A percentile compares a stretch with the other conserved stretches of the same genome.
phyloP scores from a whole-genome alignment of 1,140 invertebrate genomes.

The Pemphigus obesinymphae region DNA sequence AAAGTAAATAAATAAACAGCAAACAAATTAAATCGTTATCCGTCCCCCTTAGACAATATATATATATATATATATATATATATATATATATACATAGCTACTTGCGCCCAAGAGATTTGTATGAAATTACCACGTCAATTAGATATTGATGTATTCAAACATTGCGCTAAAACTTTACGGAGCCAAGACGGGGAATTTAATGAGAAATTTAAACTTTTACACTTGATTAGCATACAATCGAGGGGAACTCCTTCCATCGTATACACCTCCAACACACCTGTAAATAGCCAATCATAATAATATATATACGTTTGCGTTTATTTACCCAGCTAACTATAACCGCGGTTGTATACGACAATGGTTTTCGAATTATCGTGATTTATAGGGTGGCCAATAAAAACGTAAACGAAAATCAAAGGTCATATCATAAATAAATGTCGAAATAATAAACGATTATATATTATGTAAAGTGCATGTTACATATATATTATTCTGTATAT shows the following conservation, averaged over 20 bases:
- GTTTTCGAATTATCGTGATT: not conserved
- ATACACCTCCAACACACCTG: not conserved
- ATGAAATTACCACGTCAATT: constrained; percentile 28
- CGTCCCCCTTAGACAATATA: constrained; percentile 10
- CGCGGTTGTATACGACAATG: not conserved
- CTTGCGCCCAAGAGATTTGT: constrained; percentile 9
- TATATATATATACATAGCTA: too few relatives aligned
- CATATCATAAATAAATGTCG: too few relatives aligned
- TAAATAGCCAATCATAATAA: constrained; percentile 3
- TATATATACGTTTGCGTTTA: too few relatives aligned
- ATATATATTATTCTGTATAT: too few relatives aligned
- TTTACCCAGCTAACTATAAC: not conserved
- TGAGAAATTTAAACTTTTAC: constrained; percentile 37
- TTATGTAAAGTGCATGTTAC: too few relatives aligned
- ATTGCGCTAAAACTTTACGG: constrained; percentile 1
- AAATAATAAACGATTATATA: too few relatives aligned
- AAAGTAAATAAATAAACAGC: constrained; percentile 23
- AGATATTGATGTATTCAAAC: constrained; percentile 35
- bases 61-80: too few relatives aligned
- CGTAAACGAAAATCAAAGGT: not conserved
- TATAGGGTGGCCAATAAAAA: not conserved
- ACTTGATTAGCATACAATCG: constrained; percentile 26
- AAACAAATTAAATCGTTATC: constrained; percentile 14
- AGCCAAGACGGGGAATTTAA: not conserved
- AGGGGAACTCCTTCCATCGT: not conserved